These are phyloP conservation scores for Fregata magnificens DNA, from an alignment of 2,113 vertebrate species.

Conservation along the genomic window DNA sequence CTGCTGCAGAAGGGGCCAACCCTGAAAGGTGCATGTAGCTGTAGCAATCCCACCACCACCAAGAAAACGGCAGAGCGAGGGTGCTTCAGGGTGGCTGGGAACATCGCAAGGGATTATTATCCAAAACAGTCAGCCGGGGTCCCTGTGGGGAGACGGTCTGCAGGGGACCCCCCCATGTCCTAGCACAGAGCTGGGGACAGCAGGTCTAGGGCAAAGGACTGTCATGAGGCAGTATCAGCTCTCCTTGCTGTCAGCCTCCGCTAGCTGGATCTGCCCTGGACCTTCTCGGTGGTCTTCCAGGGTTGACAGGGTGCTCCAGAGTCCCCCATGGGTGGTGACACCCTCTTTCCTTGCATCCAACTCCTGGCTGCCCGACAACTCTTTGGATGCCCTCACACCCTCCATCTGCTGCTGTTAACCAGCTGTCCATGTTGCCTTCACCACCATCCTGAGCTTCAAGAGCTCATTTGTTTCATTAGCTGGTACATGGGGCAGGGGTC, in stretches of 20 bases:
- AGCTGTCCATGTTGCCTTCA: fast-evolving
- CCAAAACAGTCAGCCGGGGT: background rate
- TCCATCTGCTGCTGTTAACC: background rate
- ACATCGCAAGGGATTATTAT: background rate
- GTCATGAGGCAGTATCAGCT: background rate
- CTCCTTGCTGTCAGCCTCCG: background rate
- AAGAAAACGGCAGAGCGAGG: background rate
- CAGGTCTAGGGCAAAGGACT: background rate
- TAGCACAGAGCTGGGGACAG: background rate
- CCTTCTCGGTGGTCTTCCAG: background rate
- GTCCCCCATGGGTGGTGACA: background rate
- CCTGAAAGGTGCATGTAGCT: background rate
- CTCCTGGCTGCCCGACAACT: background rate
- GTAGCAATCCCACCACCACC: too few species aligned
- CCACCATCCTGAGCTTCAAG: background rate
- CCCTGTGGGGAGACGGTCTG: background rate
- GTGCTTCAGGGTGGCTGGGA: background rate
- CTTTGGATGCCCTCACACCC: background rate
- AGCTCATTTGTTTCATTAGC: background rate
- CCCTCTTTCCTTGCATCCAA: background rate
- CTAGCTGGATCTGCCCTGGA: background rate
- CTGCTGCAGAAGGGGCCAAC: background rate
- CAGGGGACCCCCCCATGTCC: background rate
- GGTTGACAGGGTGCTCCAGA: background rate
- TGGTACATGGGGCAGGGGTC: background rate